phyloP scores from a whole-genome alignment of 1,140 invertebrate species.

The Neelides sp. region DNA sequence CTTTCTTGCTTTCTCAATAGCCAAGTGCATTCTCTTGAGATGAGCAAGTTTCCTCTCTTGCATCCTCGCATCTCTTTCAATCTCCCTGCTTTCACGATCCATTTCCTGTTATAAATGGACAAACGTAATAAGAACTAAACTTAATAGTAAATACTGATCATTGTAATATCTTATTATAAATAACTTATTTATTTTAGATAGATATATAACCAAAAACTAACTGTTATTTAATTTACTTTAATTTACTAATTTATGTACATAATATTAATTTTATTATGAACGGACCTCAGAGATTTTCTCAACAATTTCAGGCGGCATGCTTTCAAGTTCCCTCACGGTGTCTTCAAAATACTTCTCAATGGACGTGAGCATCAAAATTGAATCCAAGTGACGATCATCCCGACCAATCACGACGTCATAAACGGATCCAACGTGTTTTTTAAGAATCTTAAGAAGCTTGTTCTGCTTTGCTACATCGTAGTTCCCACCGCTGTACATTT shows the following conservation, averaged over 20 bases:
- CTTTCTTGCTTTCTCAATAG: slow-evolving; percentile 17
- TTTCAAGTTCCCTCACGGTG: slow-evolving; percentile 21
- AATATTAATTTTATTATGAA: too few relatives aligned
- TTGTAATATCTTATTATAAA: too few relatives aligned
- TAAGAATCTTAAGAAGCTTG: slow-evolving; percentile 22
- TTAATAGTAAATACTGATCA: too few relatives aligned
- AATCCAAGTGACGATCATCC: slow-evolving; percentile 21
- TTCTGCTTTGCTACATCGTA: slow-evolving; percentile 28
- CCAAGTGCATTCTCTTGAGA: slow-evolving; percentile 8
- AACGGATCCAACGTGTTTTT: slow-evolving; percentile 22
- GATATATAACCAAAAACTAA: not conserved
- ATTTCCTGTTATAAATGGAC: slow-evolving; percentile 25
- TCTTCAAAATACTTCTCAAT: slow-evolving; percentile 31
- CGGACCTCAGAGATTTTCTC: slow-evolving; percentile 24
- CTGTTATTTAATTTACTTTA: not conserved
- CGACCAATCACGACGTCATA: slow-evolving; percentile 24
- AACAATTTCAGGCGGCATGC: slow-evolving; percentile 20
- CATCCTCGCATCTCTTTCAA: slow-evolving; percentile 16
- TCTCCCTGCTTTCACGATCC: slow-evolving; percentile 27
- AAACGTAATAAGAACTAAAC: too few relatives aligned
- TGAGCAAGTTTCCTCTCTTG: slow-evolving; percentile 10
- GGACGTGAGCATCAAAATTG: slow-evolving; percentile 26
- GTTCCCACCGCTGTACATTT: slow-evolving; percentile 29
- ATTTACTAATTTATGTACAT: too few relatives aligned
- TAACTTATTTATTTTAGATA: too few relatives aligned